Base-by-base conservation (phyloP, 2,113 vertebrate species). In the Sterrhoptilus dennistouni region DNA sequence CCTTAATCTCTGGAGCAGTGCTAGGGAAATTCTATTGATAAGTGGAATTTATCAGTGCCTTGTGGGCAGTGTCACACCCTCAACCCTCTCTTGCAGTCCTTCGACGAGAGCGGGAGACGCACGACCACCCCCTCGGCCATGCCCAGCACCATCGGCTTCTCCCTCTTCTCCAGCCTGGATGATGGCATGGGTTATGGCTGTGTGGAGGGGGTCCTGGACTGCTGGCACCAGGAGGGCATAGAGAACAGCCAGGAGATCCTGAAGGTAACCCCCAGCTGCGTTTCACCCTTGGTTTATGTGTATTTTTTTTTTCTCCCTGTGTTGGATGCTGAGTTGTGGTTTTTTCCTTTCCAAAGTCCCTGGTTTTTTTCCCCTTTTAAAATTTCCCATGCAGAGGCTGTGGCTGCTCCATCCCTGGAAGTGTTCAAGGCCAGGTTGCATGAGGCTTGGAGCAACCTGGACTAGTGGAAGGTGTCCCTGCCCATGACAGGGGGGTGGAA, bases 151-250 rank as follows among this genome's bases (percentile, higher is more conserved):
- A 94, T 98, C 10, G 98, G 98, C 74, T 98, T 98, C 90, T 98
- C 97, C 36, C 98, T 99, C 57, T 99, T 99, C 97, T 99, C 99
- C 77, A 97, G 92, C 80, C 97, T 99, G 72, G 99, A 99, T 17
- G 99, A 99, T 0, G 99, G 99, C 2, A 98, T 98, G 44, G 99
- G 99, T 27, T 98, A 98, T 2, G 98, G 98, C 4, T 97, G 98
- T 0, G 99, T 97, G 31, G 99, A 99, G 76, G 90, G 90, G 7
- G 74, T 99, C 44, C 97, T 99, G 10, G 99, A 99, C 59, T 97
- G 98, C 83, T 99, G 99, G 99, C 98, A 99, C 63, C 98, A 99
- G 33, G 99, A 99, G 71, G 99, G 99, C 45, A 97, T 99, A 9
- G 98, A 99, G 57, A 99, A 99, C 97, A 98, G 99, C 96, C 96